Evolutionary conservation across 2,113 vertebrate genomes (phyloP).

Genomic region (Tretioscincus oriximinensis): DNA sequence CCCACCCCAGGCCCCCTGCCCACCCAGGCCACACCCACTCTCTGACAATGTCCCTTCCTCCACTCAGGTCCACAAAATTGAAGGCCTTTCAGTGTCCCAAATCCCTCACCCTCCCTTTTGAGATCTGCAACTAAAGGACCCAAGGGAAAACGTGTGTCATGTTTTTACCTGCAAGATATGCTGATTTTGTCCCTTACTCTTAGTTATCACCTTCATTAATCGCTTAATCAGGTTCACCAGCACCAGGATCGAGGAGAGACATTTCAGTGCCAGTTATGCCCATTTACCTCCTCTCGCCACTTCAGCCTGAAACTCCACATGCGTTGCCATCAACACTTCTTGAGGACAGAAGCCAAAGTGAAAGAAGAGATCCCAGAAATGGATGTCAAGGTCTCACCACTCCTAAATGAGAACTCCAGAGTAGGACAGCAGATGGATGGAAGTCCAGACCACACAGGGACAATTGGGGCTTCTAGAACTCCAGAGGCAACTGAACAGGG

Average conservation of each 20-base stretch:
- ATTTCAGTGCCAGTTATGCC: constrained; percentile 97
- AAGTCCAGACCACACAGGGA: constrained; percentile 72
- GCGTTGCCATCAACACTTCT: constrained; percentile 99
- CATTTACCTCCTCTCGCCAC: constrained; percentile 98
- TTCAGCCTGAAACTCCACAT: constrained; percentile 99
- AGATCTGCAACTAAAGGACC: background rate
- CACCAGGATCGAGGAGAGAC: constrained; percentile 99
- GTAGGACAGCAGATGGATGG: constrained; percentile 75
- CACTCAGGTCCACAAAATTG: too few relatives aligned
- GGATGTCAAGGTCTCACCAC: constrained; percentile 86
- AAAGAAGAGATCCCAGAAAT: constrained; percentile 95
- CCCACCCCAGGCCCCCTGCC: too few relatives aligned
- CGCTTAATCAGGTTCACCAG: constrained; percentile 90
- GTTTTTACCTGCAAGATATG: constrained; percentile 29
- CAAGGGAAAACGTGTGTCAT: constrained; percentile 5
- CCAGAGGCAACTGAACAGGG: constrained; percentile 82
- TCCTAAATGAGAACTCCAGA: constrained; percentile 74
- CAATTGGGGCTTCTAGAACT: constrained; percentile 72
- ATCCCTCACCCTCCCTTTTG: background rate
- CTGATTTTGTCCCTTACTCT: constrained; percentile 15
- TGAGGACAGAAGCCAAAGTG: constrained; percentile 93
- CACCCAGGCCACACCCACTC: too few relatives aligned
- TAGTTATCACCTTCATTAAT: constrained; percentile 35
- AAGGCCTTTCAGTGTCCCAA: too few relatives aligned
- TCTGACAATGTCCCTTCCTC: too few relatives aligned